Conservation (phyloP, 2,113 vertebrate species). For the Dicerorhinus sumatrensis region DNA sequence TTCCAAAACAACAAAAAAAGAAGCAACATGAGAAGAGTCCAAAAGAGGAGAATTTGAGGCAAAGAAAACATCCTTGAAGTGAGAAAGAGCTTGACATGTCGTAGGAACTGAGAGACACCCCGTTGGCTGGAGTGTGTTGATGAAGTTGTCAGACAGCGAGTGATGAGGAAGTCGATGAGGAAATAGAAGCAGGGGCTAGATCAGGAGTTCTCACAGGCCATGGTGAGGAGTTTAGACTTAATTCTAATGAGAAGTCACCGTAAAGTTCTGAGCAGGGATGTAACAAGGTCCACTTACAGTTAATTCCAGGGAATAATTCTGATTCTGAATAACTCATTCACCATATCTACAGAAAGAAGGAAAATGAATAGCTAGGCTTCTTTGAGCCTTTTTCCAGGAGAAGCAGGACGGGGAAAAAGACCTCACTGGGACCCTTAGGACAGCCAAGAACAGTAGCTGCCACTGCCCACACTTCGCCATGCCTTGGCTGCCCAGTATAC, state of each 20-base stretch:
- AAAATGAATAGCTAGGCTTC: background rate
- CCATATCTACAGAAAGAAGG: background rate
- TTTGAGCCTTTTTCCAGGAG: background rate
- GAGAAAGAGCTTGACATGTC: background rate
- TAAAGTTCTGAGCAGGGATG: background rate
- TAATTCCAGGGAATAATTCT: background rate
- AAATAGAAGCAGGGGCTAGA: background rate
- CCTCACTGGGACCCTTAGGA: background rate
- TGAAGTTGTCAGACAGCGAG: no score
- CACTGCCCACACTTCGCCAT: background rate
- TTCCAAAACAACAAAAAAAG: background rate
- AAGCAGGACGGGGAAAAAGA: background rate
- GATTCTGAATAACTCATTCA: background rate
- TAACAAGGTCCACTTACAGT: background rate
- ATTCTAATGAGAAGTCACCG: background rate
- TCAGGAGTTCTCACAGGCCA: background rate
- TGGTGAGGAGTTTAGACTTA: background rate
- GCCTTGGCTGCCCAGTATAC: background rate
- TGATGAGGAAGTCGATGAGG: background rate
- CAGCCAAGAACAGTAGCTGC: background rate
- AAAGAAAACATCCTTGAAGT: background rate
- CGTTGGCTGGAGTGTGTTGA: background rate
- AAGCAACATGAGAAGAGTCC: background rate
- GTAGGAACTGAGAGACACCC: background rate
- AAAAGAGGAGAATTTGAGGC: background rate